Evolutionary conservation across 2,888 invertebrate species (phyloP).

Genomic region (Galerucella nymphaeae): DNA sequence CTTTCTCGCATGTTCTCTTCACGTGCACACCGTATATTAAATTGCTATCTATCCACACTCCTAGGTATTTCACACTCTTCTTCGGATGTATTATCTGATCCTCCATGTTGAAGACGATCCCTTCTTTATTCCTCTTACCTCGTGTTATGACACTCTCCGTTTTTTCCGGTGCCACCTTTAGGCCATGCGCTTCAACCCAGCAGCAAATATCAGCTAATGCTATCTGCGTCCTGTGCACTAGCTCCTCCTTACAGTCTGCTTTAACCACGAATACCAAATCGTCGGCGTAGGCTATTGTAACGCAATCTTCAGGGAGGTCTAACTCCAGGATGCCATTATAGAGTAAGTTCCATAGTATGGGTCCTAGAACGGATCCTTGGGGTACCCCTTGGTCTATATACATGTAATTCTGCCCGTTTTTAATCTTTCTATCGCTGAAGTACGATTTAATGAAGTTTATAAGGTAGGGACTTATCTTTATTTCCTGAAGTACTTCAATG

Average conservation of each 20-base stretch:
- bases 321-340: slow-evolving; percentile 20
- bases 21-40: slow-evolving; percentile 14
- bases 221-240: not conserved
- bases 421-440: not conserved
- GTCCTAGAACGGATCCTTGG: slow-evolving; percentile 35
- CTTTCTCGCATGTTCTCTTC: not conserved
- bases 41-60: slow-evolving; percentile 15
- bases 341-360: slow-evolving; percentile 31
- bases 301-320: slow-evolving; percentile 10
- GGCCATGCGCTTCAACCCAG: slow-evolving; percentile 7
- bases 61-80: slow-evolving; percentile 20
- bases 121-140: slow-evolving; percentile 7
- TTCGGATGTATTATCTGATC: not conserved
- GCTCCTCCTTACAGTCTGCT: not conserved
- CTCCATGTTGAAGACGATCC: not conserved
- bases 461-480: not conserved
- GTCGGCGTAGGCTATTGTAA: slow-evolving; percentile 8
- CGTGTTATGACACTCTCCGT: slow-evolving; percentile 7
- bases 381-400: slow-evolving; percentile 22
- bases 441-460: not conserved
- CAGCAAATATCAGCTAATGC: not conserved
- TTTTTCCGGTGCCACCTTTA: slow-evolving; percentile 10
- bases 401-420: not conserved
- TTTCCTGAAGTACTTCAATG: not conserved
- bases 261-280: slow-evolving; percentile 22